Percentiles rank a stretch among this genome's conserved stretches.
Conservation (phyloP, 2,797 vertebrate genomes). For the Neoniphon sammara region DNA sequence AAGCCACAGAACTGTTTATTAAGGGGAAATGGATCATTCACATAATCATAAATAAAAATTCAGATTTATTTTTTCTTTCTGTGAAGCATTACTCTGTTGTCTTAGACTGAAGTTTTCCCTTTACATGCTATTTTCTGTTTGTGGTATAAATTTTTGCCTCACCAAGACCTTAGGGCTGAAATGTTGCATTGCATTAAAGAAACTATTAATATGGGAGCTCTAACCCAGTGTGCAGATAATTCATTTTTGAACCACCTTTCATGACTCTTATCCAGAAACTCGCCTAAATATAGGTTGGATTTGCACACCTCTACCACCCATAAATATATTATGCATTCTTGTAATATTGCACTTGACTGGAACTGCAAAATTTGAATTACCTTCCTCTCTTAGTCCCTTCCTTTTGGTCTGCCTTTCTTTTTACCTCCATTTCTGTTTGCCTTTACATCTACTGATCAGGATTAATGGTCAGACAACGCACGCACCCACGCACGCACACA, state of each 20-base stretch:
- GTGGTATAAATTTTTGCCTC: not conserved
- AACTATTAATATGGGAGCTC: too few relatives aligned
- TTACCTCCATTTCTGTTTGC: conserved; percentile 17
- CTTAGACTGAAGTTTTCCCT: not conserved
- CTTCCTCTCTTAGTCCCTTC: conserved; percentile 5
- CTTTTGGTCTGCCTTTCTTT: conserved; percentile 16
- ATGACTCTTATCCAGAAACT: too few relatives aligned
- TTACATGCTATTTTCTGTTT: not conserved
- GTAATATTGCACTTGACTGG: not conserved
- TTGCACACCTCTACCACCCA: too few relatives aligned
- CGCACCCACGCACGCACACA: not conserved
- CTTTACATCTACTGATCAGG: conserved; percentile 64
- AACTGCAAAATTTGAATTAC: not conserved
- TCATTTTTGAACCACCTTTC: too few relatives aligned
- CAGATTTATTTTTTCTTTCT: not conserved
- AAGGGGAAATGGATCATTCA: not conserved
- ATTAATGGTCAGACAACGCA: conserved; percentile 64
- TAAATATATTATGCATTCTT: not conserved
- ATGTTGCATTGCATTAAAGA: too few relatives aligned
- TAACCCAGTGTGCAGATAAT: too few relatives aligned
- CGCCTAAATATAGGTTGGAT: too few relatives aligned
- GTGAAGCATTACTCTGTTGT: not conserved
- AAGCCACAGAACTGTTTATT: conserved; percentile 32
- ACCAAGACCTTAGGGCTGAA: too few relatives aligned
- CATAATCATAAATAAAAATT: not conserved